Evolutionary conservation across 2,113 vertebrate genomes (phyloP).

Genomic region (Climacteris rufus): DNA sequence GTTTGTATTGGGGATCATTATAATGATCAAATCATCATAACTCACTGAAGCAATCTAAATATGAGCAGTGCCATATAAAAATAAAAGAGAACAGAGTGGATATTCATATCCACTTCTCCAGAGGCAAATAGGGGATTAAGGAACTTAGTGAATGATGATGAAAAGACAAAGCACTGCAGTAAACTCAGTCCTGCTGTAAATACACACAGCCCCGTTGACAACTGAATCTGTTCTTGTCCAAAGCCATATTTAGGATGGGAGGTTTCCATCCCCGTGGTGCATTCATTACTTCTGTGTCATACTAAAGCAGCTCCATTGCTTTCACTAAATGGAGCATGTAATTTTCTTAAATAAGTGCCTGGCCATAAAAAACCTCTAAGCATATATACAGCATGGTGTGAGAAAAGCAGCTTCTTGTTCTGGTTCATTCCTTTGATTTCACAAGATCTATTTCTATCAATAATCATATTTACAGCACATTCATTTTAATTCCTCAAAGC

Average conservation of each 20-base stretch:
- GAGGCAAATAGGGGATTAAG: not conserved
- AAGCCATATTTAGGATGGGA: not conserved
- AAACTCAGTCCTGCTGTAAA: not conserved
- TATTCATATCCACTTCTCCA: not conserved
- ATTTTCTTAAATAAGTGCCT: constrained; percentile 1
- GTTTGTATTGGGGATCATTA: not conserved
- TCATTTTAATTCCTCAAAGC: not conserved
- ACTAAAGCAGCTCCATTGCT: constrained; percentile 1
- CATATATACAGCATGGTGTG: not conserved
- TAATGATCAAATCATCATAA: not conserved
- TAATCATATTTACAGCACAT: not conserved
- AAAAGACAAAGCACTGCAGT: not conserved
- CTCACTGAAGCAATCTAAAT: not conserved
- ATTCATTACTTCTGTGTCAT: not conserved
- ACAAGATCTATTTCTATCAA: not conserved
- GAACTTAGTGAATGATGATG: not conserved
- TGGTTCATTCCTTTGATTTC: not conserved
- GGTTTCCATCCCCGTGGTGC: not conserved
- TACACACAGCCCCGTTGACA: not conserved
- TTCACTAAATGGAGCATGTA: constrained; percentile 5
- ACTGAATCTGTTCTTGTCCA: not conserved
- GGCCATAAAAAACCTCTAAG: not conserved
- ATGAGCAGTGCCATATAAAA: not conserved
- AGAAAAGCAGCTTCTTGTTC: not conserved
- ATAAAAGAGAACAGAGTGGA: not conserved